Percentiles rank a stretch among this genome's conserved stretches.
Conservation (phyloP, 2,113 vertebrate species). For the Notarius quadriscutis region DNA sequence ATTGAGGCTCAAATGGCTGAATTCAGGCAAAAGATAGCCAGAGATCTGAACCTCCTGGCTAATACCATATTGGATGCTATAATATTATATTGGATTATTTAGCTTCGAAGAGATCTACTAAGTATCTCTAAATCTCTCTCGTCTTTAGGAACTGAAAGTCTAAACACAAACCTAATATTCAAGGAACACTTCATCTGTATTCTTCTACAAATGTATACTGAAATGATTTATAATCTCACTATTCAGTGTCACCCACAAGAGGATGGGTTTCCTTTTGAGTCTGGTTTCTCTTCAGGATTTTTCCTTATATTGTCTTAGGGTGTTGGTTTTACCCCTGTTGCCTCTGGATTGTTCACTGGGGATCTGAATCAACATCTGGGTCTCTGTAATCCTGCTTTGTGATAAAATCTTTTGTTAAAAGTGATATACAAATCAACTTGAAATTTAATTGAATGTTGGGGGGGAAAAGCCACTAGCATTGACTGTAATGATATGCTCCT, state of each 20-base stretch:
- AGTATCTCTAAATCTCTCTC: too few relatives aligned
- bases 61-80: not conserved
- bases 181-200: not conserved
- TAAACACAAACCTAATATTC: not conserved
- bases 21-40: not conserved
- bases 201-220: not conserved
- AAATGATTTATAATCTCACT: not conserved
- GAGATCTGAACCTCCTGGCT: not conserved
- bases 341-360: not conserved
- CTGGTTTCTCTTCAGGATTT: not conserved
- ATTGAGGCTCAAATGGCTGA: not conserved
- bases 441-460: not conserved
- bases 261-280: not conserved
- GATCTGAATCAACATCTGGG: not conserved
- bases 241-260: not conserved
- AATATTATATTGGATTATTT: constrained; percentile 14
- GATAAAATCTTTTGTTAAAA: not conserved
- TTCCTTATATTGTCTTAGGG: not conserved
- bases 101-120: not conserved
- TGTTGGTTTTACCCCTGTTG: not conserved
- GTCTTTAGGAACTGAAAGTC: not conserved
- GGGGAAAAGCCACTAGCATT: not conserved
- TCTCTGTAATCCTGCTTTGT: not conserved
- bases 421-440: not conserved
- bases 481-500: not conserved